These are phyloP conservation scores for Tricholaema leucomelas DNA, from an alignment of 2,113 vertebrate genomes.

Conservation along the genomic window DNA sequence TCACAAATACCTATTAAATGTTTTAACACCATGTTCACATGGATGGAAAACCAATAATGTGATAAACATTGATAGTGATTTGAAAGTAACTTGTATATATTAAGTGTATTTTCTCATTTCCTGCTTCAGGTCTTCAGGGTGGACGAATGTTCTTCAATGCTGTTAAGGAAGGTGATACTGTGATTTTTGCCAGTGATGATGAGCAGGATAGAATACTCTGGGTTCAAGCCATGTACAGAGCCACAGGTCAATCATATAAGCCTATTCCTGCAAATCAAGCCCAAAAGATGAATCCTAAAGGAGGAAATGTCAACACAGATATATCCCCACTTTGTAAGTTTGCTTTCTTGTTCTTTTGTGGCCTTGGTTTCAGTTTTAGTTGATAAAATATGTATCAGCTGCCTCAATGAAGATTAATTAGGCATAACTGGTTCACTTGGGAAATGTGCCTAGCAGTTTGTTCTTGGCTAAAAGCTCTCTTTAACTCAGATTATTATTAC, in stretches of 20 bases:
- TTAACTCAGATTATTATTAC: conserved; percentile 15
- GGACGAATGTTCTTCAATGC: conserved; percentile 93
- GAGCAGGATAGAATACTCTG: conserved; percentile 92
- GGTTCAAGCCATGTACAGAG: conserved; percentile 97
- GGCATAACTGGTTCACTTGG: conserved; percentile 5
- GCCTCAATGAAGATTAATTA: conserved; percentile 36
- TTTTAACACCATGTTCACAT: neutral
- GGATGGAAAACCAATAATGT: neutral
- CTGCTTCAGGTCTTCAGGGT: conserved; percentile 87
- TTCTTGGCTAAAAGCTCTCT: conserved; percentile 32
- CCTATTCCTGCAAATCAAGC: conserved; percentile 84
- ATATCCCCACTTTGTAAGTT: conserved; percentile 86
- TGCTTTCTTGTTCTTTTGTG: neutral
- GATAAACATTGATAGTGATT: neutral
- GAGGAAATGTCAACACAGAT: conserved; percentile 76
- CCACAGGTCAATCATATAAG: conserved; percentile 96
- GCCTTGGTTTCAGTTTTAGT: neutral
- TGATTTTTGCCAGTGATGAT: conserved; percentile 92
- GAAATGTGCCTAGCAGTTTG: neutral
- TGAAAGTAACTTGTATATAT: neutral
- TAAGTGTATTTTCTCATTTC: neutral
- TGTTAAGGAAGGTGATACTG: conserved; percentile 92
- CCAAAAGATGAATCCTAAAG: conserved; percentile 86
- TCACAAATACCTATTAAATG: neutral
- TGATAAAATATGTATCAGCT: neutral